Evolutionary conservation across 2,888 invertebrate genomes (phyloP).

Genomic region (Tridacna gigas): DNA sequence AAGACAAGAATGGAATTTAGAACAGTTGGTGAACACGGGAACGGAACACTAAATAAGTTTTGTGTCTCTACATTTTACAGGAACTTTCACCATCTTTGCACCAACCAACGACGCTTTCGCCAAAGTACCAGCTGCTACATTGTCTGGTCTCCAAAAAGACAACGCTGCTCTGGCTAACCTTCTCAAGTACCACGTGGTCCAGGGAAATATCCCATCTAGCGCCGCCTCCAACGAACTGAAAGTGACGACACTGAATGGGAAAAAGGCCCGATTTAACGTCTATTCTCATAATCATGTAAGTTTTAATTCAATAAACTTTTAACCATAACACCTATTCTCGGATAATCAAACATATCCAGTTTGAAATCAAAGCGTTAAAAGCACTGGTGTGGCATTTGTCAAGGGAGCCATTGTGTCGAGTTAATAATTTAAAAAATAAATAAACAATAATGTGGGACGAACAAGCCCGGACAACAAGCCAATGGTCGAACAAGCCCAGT

Average conservation of each 20-base stretch:
- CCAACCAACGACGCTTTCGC: conserved; percentile 67
- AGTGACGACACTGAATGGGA: conserved; percentile 41
- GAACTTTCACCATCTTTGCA: conserved; percentile 68
- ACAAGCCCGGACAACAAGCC: too few relatives aligned
- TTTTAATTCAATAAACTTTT: background rate
- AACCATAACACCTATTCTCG: background rate
- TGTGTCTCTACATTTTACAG: conserved; percentile 36
- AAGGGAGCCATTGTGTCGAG: too few relatives aligned
- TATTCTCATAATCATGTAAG: conserved; percentile 51
- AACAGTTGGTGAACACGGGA: too few relatives aligned
- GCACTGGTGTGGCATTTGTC: too few relatives aligned
- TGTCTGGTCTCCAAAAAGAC: conserved; percentile 46
- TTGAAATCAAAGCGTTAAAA: background rate
- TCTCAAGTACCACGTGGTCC: conserved; percentile 69
- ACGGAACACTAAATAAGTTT: too few relatives aligned
- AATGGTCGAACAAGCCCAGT: too few relatives aligned
- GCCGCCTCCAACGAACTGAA: conserved; percentile 44
- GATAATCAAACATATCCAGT: background rate
- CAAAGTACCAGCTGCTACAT: conserved; percentile 37
- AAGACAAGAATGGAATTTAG: too few relatives aligned
- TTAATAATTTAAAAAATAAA: too few relatives aligned
- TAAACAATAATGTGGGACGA: too few relatives aligned
- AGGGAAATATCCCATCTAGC: conserved; percentile 47
- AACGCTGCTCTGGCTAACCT: conserved; percentile 51
- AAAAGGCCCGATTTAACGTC: conserved; percentile 53